phyloP scores from a whole-genome alignment of 2,797 vertebrate genomes.

The Labroides dimidiatus region DNA sequence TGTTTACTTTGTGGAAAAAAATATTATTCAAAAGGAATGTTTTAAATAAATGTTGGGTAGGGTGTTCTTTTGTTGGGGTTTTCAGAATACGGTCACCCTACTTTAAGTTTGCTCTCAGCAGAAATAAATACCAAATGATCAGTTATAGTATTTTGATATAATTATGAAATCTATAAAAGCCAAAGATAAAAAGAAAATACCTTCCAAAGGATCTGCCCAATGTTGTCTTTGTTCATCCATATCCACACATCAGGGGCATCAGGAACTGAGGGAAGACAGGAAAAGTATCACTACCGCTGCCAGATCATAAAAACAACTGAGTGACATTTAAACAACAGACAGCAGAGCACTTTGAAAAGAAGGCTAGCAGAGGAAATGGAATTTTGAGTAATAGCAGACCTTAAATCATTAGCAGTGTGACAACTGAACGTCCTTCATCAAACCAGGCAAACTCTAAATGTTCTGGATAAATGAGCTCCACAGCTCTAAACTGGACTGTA shows the following conservation, averaged over 20 bases:
- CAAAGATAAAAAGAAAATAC: constrained; percentile 58
- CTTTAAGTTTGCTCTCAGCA: background rate
- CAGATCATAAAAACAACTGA: background rate
- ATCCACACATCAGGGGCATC: constrained; percentile 81
- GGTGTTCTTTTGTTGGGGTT: too few relatives aligned
- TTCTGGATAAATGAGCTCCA: too few relatives aligned
- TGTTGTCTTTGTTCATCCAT: constrained; percentile 70
- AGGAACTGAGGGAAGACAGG: constrained; percentile 69
- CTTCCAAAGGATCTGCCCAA: constrained; percentile 80
- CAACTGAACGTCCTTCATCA: too few relatives aligned
- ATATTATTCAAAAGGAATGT: too few relatives aligned
- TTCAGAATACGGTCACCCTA: too few relatives aligned
- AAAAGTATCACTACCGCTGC: background rate
- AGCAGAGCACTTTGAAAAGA: background rate
- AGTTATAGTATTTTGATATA: background rate
- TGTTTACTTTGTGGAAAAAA: too few relatives aligned
- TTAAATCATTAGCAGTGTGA: too few relatives aligned
- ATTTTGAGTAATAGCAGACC: too few relatives aligned
- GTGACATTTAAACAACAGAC: background rate
- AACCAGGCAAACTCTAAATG: too few relatives aligned
- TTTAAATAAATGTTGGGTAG: too few relatives aligned
- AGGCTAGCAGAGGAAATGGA: background rate
- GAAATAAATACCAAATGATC: background rate
- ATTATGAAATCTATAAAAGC: background rate
- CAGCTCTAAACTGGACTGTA: too few relatives aligned